Percentiles rank a stretch among this genome's conserved stretches.
Evolutionary conservation across 2,797 vertebrate genomes (phyloP).

Genomic region (Schizopygopsis malacanthus): DNA sequence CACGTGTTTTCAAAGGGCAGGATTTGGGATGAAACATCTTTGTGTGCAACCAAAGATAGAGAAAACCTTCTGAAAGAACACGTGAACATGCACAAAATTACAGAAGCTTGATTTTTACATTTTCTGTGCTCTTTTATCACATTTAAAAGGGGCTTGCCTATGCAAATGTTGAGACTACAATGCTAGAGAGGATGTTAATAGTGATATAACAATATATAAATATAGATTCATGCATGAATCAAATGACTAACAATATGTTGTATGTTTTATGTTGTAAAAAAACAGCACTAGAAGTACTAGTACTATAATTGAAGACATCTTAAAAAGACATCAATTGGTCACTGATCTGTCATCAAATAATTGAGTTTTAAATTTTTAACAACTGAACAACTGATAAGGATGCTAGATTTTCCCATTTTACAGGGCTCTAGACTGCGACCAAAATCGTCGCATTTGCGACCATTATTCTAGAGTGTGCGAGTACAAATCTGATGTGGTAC

Average conservation of each 20-base stretch:
- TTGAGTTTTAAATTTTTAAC: neutral
- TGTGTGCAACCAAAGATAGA: slow-evolving; percentile 1
- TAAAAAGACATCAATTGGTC: neutral
- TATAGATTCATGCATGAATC: neutral
- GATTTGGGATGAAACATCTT: slow-evolving; percentile 15
- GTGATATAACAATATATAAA: neutral
- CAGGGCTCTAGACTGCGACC: too few relatives aligned
- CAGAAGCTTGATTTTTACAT: neutral
- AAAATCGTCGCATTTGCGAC: too few relatives aligned
- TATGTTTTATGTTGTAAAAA: neutral
- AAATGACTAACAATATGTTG: neutral
- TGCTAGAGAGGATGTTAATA: neutral
- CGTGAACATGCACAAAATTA: neutral
- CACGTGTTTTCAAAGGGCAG: slow-evolving; percentile 3
- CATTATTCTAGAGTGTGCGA: too few relatives aligned
- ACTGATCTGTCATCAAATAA: neutral
- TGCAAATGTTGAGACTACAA: neutral
- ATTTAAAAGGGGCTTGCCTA: neutral
- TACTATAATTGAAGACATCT: too few relatives aligned
- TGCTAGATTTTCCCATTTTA: neutral
- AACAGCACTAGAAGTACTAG: neutral
- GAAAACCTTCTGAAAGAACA: neutral
- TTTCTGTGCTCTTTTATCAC: neutral
- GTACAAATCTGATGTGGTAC: too few relatives aligned
- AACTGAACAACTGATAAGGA: neutral